Evolutionary conservation across 1,140 invertebrate genomes (phyloP).

Genomic region (Dreissena rostriformis): DNA sequence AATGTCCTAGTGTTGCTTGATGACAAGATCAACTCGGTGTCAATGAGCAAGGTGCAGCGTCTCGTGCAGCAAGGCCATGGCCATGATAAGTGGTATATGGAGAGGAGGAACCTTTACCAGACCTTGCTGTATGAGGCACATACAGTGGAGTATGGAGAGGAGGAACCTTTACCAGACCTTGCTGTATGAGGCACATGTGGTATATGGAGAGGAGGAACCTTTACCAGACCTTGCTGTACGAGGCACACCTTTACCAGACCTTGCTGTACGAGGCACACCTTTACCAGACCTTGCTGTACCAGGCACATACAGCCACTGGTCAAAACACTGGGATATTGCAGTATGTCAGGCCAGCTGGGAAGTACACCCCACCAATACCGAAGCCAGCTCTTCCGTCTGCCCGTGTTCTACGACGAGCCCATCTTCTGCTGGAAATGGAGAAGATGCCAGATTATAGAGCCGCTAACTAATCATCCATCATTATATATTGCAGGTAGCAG

Average conservation of each 20-base stretch:
- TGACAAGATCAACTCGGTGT: not conserved
- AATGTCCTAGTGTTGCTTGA: not conserved
- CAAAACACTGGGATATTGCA: not conserved
- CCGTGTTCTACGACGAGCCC: not conserved
- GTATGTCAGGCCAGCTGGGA: not conserved
- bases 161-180: slow-evolving; percentile 9
- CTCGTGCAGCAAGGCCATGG: not conserved
- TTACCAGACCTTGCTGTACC: slow-evolving; percentile 2
- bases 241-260: slow-evolving; percentile 8
- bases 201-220: too few species aligned
- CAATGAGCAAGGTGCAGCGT: not conserved
- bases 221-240: slow-evolving; percentile 8
- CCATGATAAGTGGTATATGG: slow-evolving; percentile 2
- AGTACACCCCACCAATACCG: not conserved
- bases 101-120: not conserved
- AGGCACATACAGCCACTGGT: not conserved
- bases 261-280: slow-evolving; percentile 8
- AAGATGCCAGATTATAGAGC: slow-evolving; percentile 3
- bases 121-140: slow-evolving; percentile 4
- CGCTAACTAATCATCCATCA: too few species aligned
- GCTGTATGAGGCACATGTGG: slow-evolving; percentile 1
- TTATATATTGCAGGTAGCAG: too few species aligned
- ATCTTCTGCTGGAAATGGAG: not conserved
- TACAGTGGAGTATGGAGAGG: too few species aligned
- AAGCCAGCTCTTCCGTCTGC: not conserved